Evolutionary conservation across 2,888 invertebrate genomes (phyloP).

Genomic region (Macaria notata): DNA sequence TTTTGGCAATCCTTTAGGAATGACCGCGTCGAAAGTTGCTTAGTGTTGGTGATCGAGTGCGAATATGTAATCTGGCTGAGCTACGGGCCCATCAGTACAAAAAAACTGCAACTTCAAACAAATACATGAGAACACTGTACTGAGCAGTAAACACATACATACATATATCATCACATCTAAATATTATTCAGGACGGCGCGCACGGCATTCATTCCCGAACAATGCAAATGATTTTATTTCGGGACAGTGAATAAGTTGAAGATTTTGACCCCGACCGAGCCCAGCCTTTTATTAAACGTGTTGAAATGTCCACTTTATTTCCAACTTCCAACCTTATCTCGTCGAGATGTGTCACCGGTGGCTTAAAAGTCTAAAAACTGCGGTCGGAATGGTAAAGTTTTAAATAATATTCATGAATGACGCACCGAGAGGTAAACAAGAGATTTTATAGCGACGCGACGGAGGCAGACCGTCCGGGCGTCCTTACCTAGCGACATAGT

Average conservation of each 20-base stretch:
- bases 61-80: too few relatives aligned
- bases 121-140: too few relatives aligned
- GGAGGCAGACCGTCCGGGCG: constrained; percentile 10
- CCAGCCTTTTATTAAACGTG: constrained; percentile 7
- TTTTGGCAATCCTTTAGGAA: too few relatives aligned
- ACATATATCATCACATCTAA: too few relatives aligned
- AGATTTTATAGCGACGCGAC: constrained; percentile 41
- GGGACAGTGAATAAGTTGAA: constrained; percentile 6
- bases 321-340: constrained; percentile 7
- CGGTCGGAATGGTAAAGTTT: too few relatives aligned
- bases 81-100: too few relatives aligned
- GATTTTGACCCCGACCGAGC: constrained; percentile 1
- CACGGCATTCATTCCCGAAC: too few relatives aligned
- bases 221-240: constrained; percentile 7
- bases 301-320: constrained; percentile 16
- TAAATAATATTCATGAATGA: constrained; percentile 32
- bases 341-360: constrained; percentile 20
- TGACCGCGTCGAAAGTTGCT: too few relatives aligned
- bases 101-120: too few relatives aligned
- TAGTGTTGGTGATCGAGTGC: too few relatives aligned
- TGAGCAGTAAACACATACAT: too few relatives aligned
- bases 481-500: constrained; percentile 13
- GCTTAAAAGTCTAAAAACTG: neutral
- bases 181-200: too few relatives aligned
- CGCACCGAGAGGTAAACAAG: constrained; percentile 48